phyloP scores from a whole-genome alignment of 2,888 invertebrate species.

The Papilio demoleus region DNA sequence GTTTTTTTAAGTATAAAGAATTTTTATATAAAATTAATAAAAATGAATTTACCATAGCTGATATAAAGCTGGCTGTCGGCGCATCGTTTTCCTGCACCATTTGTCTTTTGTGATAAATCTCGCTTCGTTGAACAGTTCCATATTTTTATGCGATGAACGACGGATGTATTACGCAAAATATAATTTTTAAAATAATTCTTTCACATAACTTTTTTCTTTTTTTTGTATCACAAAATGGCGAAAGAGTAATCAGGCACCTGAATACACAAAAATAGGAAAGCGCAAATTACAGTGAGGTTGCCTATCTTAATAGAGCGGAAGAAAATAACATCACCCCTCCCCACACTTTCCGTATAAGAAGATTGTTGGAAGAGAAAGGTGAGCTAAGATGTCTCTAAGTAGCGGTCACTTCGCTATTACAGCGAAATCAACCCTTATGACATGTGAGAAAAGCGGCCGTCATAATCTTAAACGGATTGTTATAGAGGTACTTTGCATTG shows the following conservation, averaged over 20 bases:
- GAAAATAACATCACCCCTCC: too few species aligned
- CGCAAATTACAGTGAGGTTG: too few species aligned
- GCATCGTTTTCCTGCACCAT: slow-evolving; percentile 38
- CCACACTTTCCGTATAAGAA: too few species aligned
- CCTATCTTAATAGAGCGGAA: too few species aligned
- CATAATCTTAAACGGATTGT: background rate
- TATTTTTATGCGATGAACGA: slow-evolving; percentile 27
- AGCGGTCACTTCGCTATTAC: too few species aligned
- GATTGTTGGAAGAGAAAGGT: too few species aligned
- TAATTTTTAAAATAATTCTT: slow-evolving; percentile 6
- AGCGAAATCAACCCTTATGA: background rate
- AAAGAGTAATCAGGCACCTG: too few species aligned
- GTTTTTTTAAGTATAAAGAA: too few species aligned
- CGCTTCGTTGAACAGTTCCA: slow-evolving; percentile 34
- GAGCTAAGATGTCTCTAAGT: too few species aligned
- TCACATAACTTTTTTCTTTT: background rate
- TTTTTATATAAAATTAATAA: background rate
- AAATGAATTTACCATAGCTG: slow-evolving; percentile 13
- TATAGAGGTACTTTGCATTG: slow-evolving; percentile 5
- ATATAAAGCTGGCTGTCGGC: slow-evolving; percentile 20
- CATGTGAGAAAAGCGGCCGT: background rate
- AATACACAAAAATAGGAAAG: too few species aligned
- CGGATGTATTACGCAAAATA: slow-evolving; percentile 15
- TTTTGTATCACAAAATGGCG: too few species aligned
- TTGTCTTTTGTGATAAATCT: slow-evolving; percentile 37